Evolutionary conservation across 2,888 invertebrate species (phyloP), one percentile per base, ranked within the genome.

Genomic region (Linnaemya vulpina): DNA sequence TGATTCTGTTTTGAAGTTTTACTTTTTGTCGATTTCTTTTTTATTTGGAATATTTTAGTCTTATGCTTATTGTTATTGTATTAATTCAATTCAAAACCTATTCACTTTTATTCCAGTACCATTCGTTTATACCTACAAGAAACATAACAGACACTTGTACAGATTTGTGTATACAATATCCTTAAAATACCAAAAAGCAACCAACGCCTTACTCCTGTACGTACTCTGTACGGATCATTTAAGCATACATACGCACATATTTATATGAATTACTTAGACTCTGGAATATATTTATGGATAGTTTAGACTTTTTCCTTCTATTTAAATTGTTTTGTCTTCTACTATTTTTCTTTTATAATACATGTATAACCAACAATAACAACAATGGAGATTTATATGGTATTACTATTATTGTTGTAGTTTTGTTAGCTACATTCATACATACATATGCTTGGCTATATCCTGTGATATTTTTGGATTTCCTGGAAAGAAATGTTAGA

Each of bases 21-120:
- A 43, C 17, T 67, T 55, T 75, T 51, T 70, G 20, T 46, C 25
- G 20, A 38, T 67, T 67, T 55, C 60, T 55, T 40, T 55, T 49
- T 38, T 58, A 38, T 60, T 67, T 38, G 8, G 60, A 79, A 62
- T 62, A 60, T 73, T 73, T 62, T 38, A 62, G 84, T 22, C 68
- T 80, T 77, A 68, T 84, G 76, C 73, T 80, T 84, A 77, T 67
- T 80, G 80, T 84, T 80, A 84, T 84, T 68, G 76, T 77, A 84
- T 84, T 84, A 80, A 84, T 84, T 84, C 84, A 80, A 84, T 84
- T 80, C 80, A 77, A 84, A 84, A 84, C 67, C 80, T 76, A 84
- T 84, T 84, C 76, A 68, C 35, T 80, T 40, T 73, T 67, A 55
- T 74, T 67, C 67, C 49, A 67, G 67, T 74, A 46, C 15, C 7